These are phyloP conservation scores for Phataginus tricuspis DNA, from an alignment of 2,797 vertebrate genomes.

Conservation along the genomic window DNA sequence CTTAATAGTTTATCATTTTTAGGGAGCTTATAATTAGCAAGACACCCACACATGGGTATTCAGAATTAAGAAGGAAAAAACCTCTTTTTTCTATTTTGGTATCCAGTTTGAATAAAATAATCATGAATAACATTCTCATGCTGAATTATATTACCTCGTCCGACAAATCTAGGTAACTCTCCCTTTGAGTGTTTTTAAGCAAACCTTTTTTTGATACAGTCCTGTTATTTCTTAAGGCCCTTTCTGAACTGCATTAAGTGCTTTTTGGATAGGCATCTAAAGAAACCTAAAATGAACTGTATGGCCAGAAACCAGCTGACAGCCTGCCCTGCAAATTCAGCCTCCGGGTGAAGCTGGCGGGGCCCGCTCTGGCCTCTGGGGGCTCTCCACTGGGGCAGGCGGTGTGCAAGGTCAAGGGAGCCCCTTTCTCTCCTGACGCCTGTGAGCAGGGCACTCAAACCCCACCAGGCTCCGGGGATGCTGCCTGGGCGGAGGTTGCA, in stretches of 20 bases:
- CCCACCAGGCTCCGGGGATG: too few species aligned
- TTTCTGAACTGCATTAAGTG: neutral
- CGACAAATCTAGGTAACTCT: slow-evolving; percentile 11
- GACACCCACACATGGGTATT: neutral
- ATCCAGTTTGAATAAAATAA: slow-evolving; percentile 20
- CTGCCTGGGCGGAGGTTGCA: too few species aligned
- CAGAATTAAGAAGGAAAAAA: neutral
- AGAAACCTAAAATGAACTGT: neutral
- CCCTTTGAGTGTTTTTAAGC: neutral
- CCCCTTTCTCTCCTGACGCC: too few species aligned
- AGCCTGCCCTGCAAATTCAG: neutral
- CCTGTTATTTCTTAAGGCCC: neutral
- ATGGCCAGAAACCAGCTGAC: neutral
- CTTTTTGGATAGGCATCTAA: neutral
- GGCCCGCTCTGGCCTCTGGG: neutral
- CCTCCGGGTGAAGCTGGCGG: neutral
- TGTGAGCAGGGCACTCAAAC: too few species aligned
- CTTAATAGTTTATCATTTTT: slow-evolving; percentile 42
- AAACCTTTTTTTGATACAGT: neutral
- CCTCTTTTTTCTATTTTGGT: slow-evolving; percentile 17
- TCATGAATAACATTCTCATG: slow-evolving; percentile 48
- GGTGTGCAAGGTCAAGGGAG: too few species aligned
- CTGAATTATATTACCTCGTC: neutral
- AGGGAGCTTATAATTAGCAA: slow-evolving; percentile 27
- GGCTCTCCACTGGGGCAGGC: rapidly evolving